Conservation (phyloP, 2,113 vertebrate genomes). For the Alouatta palliata region DNA sequence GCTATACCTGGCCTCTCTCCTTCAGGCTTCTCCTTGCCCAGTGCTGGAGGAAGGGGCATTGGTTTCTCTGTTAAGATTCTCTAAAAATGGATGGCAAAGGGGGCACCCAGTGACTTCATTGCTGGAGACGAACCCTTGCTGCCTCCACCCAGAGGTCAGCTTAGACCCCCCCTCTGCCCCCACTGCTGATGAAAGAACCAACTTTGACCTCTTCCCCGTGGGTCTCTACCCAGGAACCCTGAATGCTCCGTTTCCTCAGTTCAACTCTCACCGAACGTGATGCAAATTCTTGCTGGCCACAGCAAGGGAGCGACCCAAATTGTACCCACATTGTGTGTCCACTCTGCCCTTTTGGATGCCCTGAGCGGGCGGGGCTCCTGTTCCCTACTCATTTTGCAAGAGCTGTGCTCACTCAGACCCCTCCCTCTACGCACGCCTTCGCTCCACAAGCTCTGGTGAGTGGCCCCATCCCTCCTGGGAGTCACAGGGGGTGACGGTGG, state of each 20-base stretch:
- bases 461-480: neutral
- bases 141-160: neutral
- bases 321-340: rapidly evolving
- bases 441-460: neutral
- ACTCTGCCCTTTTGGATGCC: neutral
- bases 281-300: neutral
- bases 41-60: neutral
- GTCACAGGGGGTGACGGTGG: neutral
- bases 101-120: neutral
- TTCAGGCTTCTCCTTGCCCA: neutral
- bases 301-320: neutral
- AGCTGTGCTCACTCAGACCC: neutral
- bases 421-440: neutral
- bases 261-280: neutral
- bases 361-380: neutral
- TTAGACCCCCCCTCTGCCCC: neutral
- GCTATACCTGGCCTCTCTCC: neutral
- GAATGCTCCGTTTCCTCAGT: too few species aligned
- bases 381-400: rapidly evolving
- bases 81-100: neutral
- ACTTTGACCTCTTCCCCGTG: neutral
- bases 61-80: neutral
- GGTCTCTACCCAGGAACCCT: neutral
- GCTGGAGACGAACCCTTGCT: too few species aligned
- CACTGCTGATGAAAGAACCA: neutral